Evolutionary conservation across 2,113 vertebrate species (phyloP).

Genomic region (Thinocorus orbignyianus): DNA sequence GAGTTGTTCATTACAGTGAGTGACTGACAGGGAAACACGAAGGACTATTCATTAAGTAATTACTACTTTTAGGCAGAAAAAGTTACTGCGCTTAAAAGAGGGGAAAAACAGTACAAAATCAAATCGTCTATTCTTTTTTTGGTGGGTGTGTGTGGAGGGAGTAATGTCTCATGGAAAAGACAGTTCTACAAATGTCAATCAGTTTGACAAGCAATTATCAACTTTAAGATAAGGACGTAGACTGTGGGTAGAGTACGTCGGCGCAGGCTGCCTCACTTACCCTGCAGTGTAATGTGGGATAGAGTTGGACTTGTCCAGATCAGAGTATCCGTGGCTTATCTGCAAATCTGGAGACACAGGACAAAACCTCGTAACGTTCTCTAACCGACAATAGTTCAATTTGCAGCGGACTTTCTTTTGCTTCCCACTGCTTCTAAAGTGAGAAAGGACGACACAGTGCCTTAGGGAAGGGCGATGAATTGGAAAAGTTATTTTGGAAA

Average conservation of each 20-base stretch:
- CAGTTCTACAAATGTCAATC: constrained; percentile 81
- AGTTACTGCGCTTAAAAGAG: constrained; percentile 63
- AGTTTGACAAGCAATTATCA: constrained; percentile 84
- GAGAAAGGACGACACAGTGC: not conserved
- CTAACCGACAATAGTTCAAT: not conserved
- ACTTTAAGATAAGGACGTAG: constrained; percentile 56
- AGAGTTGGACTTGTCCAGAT: not conserved
- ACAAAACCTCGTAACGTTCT: not conserved
- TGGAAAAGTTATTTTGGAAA: not conserved
- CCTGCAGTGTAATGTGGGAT: not conserved
- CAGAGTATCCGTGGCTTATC: not conserved
- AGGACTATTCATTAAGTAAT: constrained; percentile 82
- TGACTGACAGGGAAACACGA: constrained; percentile 78
- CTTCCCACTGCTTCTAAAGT: not conserved
- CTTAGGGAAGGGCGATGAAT: not conserved
- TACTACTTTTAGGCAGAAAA: constrained; percentile 78
- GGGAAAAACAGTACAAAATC: constrained; percentile 73
- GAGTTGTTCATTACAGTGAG: constrained; percentile 72
- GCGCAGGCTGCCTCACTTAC: not conserved
- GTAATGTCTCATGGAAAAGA: constrained; percentile 74
- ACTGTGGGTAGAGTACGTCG: constrained; percentile 25
- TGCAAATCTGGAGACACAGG: not conserved
- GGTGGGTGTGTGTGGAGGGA: constrained; percentile 60
- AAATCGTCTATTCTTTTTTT: constrained; percentile 69
- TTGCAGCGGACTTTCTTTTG: not conserved